A percentile compares a stretch with the other conserved stretches of the same genome.
Evolutionary conservation across 2,113 vertebrate species (phyloP).

Genomic region (Chascanopsetta lugubris): DNA sequence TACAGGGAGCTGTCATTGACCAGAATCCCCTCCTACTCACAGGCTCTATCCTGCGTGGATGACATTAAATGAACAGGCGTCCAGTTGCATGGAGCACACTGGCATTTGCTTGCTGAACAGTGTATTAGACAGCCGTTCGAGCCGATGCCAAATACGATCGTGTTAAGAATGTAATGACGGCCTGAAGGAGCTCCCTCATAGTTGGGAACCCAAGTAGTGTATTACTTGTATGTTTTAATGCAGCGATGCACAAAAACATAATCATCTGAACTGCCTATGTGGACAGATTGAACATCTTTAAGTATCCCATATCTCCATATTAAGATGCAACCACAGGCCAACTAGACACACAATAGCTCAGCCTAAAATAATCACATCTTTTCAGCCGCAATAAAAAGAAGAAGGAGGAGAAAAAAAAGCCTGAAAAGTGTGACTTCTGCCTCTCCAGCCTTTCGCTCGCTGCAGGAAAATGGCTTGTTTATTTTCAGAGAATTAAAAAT

Average conservation of each 20-base stretch:
- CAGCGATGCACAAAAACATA: no score
- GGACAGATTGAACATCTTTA: background rate
- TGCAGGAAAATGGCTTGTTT: slow-evolving; percentile 23
- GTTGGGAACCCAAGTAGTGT: background rate
- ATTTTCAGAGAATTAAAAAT: slow-evolving; percentile 31
- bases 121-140: slow-evolving; percentile 36
- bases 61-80: slow-evolving; percentile 56
- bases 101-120: slow-evolving; percentile 31
- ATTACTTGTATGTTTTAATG: background rate
- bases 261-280: background rate
- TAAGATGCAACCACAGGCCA: background rate
- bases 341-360: background rate
- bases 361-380: background rate
- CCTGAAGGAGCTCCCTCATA: background rate
- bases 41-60: slow-evolving; percentile 40
- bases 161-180: no score
- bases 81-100: slow-evolving; percentile 20
- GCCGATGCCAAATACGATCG: slow-evolving; percentile 22
- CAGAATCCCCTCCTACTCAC: slow-evolving; percentile 18
- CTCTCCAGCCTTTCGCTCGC: slow-evolving; percentile 2
- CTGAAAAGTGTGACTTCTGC: slow-evolving; percentile 1
- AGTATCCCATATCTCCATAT: background rate
- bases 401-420: no score
- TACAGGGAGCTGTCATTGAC: slow-evolving; percentile 36
- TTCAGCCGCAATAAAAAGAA: background rate